Percentiles rank a stretch among this genome's conserved stretches.
Conservation (phyloP, 2,113 vertebrate genomes). For the Gallinago paraguaiae region DNA sequence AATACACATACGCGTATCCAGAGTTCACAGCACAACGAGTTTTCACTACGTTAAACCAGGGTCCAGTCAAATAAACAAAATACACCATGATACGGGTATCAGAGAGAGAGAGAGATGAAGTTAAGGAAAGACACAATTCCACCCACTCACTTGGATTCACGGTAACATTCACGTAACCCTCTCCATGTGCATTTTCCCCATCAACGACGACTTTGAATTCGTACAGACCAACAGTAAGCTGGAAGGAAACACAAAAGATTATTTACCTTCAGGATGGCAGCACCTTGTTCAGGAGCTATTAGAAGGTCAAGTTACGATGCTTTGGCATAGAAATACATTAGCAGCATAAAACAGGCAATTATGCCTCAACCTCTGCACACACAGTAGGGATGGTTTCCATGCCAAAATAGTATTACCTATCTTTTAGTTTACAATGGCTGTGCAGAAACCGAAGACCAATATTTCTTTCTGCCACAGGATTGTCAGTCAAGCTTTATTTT, state of each 20-base stretch:
- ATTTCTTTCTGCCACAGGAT: background rate
- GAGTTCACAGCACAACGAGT: background rate
- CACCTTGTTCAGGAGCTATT: background rate
- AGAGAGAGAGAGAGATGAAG: background rate
- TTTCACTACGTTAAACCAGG: background rate
- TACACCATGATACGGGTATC: background rate
- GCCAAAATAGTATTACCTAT: background rate
- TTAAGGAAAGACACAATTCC: background rate
- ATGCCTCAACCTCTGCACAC: background rate
- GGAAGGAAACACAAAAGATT: conserved; percentile 35
- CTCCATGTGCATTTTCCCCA: conserved; percentile 83
- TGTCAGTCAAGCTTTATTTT: conserved; percentile 17
- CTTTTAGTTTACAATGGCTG: background rate
- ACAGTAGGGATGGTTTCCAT: background rate
- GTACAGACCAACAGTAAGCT: conserved; percentile 95
- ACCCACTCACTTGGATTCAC: conserved; percentile 89
- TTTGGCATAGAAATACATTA: background rate
- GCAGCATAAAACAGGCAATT: background rate
- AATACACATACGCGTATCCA: fast-evolving
- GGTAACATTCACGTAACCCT: conserved; percentile 94
- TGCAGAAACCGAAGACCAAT: background rate
- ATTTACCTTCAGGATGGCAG: background rate
- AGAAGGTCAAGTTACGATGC: background rate
- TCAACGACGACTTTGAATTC: conserved; percentile 90
- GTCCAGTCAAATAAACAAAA: background rate